Conservation (phyloP, 2,888 invertebrate species). For the Habrosyne pyritoides region DNA sequence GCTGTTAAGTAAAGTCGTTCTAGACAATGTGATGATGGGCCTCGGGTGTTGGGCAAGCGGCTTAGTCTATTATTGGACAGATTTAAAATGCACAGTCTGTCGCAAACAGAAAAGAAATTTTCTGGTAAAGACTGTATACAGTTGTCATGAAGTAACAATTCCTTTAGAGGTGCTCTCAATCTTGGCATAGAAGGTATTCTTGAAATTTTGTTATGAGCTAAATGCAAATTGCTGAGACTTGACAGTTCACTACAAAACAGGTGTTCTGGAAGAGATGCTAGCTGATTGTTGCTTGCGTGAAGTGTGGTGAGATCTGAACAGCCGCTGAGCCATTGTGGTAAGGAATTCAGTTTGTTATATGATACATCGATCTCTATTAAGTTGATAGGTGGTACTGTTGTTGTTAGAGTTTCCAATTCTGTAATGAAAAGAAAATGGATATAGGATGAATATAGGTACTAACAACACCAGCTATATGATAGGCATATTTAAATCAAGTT, state of each 20-base stretch:
- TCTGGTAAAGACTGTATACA: slow-evolving; percentile 89
- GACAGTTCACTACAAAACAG: slow-evolving; percentile 89
- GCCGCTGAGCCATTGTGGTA: slow-evolving; percentile 91
- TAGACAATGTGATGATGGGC: slow-evolving; percentile 84
- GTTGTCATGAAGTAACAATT: slow-evolving; percentile 90
- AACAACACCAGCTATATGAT: no score
- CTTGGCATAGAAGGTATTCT: slow-evolving; percentile 88
- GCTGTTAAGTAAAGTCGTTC: slow-evolving; percentile 89
- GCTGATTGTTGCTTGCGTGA: slow-evolving; percentile 89
- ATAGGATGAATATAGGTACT: no score
- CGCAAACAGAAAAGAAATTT: slow-evolving; percentile 88
- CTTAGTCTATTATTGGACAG: slow-evolving; percentile 90
- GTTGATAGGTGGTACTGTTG: slow-evolving; percentile 87
- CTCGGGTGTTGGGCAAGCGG: slow-evolving; percentile 86
- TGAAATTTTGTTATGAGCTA: slow-evolving; percentile 90
- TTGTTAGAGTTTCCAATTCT: slow-evolving; percentile 89
- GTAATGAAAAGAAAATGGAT: slow-evolving; percentile 55
- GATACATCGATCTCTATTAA: slow-evolving; percentile 91
- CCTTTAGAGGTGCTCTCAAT: slow-evolving; percentile 85
- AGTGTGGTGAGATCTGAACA: slow-evolving; percentile 88
- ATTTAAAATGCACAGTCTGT: slow-evolving; percentile 87
- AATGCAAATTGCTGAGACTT: slow-evolving; percentile 87
- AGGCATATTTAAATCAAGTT: no score
- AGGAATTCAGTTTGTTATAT: slow-evolving; percentile 87
- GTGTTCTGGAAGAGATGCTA: slow-evolving; percentile 88